Evolutionary conservation across 1,140 invertebrate genomes (phyloP), one percentile per base, ranked within the genome.

Genomic region (Drosophila ficusphila): DNA sequence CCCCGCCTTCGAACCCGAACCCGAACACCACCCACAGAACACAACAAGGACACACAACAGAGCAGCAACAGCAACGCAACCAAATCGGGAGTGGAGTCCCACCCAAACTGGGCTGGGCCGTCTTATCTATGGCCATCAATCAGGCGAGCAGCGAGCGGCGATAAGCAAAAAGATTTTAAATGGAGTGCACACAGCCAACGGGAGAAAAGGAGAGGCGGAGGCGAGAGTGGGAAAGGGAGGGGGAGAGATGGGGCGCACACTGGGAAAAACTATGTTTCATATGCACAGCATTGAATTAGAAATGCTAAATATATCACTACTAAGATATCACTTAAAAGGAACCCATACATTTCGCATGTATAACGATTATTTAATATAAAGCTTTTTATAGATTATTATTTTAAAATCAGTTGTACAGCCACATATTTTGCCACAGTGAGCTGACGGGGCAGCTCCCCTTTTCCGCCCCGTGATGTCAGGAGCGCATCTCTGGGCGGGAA

Each of bases 141-240:
- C 89, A 90, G 85, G 89, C 89, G 82, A 83, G 82, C 85, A 79
- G 85, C 89, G 79, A 77, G 64, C 74, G 51, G 70, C 85, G 89
- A 90, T 90, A 90, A 90, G 89, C 79, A 85, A 90, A 89, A 90
- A 90, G 89, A 90, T 90, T 90, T 88, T 79, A 89, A 89, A 89
- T 89, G 85, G 85, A 89, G 85, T 89, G 74, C 70, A 77, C 79
- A 74, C 57, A 48, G 48, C 34, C 68, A 31, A 31, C 53, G 29
- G 27, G 56, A 34, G 41, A 23, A 14, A 14, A 23, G 48, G 60
- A 52, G 44, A 52, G 36, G 18, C 18, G 19, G 23, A 25, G 5
- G 3, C 2, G 39, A n/a, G 1, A 16, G 16, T 19, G 19, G 14
- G 16, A 38, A 14, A 33, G 39, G 9, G 42, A 34, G 6, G 36